Base-by-base conservation (phyloP, 2,797 vertebrate genomes). In the Trematomus bernacchii region DNA sequence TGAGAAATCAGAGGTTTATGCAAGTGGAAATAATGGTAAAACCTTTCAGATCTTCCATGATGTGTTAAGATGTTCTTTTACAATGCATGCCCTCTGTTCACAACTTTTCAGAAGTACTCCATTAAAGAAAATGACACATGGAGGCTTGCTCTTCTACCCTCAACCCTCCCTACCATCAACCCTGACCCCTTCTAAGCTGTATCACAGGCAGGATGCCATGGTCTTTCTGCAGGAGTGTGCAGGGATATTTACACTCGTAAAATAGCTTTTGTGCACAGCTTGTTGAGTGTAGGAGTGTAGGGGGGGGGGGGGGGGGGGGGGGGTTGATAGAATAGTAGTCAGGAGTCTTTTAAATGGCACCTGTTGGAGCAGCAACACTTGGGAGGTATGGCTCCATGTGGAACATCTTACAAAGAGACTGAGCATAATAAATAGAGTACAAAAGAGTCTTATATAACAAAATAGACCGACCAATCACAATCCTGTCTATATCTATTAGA, bases 301-400 rank as follows among this genome's bases (percentile, higher is more conserved):
- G 6, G 23, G 48, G 14, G 23, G 44, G 30, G 4, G 53, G 14
- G 3, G 44, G 27, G 6, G 21, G 30, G 30, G 30, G 30, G 30
- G 30, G 30, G 30, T 30, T 30, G 30, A 8, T 33, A 33, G 33
- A 8, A 33, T 27, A 27, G 23, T 27, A 33, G 33, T 77, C 77
- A 77, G 33, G 9, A 52, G 27, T 47, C 52, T 72, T 83, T 83
- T 88, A 84, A 71, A 55, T 73, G 67, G 58, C 83, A 89, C 79
- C 86, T 88, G 86, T 65, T 69, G 43, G 43, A 52, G 48, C 6
- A 46, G 53, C 11, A 48, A n/a, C 15, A 66, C 51, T 23, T 50
- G 40, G 55, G 58, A 54, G 43, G 60, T 7, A 33, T 51, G 46
- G 42, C 30, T 66, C 19, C 40, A 66, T 67, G 57, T 77, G 74